Evolutionary conservation across 2,113 vertebrate species (phyloP).

Genomic region (Cyphomyrus discorhynchus): DNA sequence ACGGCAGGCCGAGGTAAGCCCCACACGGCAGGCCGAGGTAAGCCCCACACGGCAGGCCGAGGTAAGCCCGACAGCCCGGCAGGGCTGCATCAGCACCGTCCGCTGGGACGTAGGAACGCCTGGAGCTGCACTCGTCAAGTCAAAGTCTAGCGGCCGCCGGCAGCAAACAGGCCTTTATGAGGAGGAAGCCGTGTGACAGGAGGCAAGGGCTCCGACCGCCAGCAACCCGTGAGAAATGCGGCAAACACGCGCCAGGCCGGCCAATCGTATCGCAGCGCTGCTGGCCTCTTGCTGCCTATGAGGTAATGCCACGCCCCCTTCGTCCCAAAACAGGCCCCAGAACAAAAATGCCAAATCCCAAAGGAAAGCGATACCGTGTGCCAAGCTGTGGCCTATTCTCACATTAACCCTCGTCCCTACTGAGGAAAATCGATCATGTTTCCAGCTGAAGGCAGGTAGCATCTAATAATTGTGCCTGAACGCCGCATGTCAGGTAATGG

Average conservation of each 20-base stretch:
- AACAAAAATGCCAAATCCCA: not conserved
- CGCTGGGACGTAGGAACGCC: not conserved
- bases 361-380: not conserved
- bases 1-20: not conserved
- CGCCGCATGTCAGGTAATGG: not conserved
- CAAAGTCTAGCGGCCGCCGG: not conserved
- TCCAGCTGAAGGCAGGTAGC: not conserved
- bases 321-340: not conserved
- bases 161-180: not conserved
- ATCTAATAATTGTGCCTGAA: not conserved
- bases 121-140: not conserved
- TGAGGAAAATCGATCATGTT: not conserved
- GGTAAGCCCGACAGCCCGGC: no score
- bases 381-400: not conserved
- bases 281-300: not conserved
- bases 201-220: not conserved
- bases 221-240: not conserved
- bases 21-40: not conserved
- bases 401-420: not conserved
- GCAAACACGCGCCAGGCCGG: not conserved
- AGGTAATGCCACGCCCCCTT: not conserved
- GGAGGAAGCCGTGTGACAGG: not conserved
- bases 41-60: not conserved
- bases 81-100: not conserved
- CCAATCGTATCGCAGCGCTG: not conserved